Evolutionary conservation across 2,113 vertebrate genomes (phyloP), one percentile per base, ranked within the genome.

Genomic region (Phasianus colchicus): DNA sequence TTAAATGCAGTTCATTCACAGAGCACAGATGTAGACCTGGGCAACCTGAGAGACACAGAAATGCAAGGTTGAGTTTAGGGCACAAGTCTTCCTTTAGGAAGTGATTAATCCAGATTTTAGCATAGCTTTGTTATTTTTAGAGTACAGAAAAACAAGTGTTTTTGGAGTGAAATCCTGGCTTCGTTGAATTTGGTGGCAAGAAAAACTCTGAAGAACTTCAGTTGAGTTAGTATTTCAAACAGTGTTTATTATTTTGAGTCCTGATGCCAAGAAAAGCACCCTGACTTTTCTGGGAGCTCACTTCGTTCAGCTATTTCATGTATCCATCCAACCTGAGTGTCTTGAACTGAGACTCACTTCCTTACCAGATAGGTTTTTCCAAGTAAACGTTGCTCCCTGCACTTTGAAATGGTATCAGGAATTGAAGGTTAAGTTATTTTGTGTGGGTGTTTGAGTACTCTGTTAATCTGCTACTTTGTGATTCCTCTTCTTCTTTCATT

Each of bases 351-450:
- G 69, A 30, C 27, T 69, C 14, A 3, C 54, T 77, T 77, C 58
- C 60, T 78, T n/a, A 34, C 2, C 2, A 75, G 65, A 47, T 45
- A 75, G n/a, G 4, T 75, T 89, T 75, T 86, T 72, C 58, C 1
- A 1, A 42, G 75, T 55, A 71, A 87, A 57, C 22, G 13, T 63
- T 75, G 90, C 34, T 92, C 13, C 97, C 82, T 97, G 93, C 92
- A 94, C 92, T 97, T 97, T 71, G 88, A 97, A 90, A 80, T 74
- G 52, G 32, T 86, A 74, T 85, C 88, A 92, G 91, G 77, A 86
- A 83, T 81, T 89, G 57, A 95, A 95, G 66, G 64, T 91, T 78
- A 67, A 91, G 30, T 66, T 95, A 69, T 82, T 93, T 80, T 89
- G 86, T 69, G 71, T 90, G 60, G 67, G 42, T 76, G 55, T 89